phyloP scores from a whole-genome alignment of 2,888 invertebrate species.

The Eristalis pertinax region DNA sequence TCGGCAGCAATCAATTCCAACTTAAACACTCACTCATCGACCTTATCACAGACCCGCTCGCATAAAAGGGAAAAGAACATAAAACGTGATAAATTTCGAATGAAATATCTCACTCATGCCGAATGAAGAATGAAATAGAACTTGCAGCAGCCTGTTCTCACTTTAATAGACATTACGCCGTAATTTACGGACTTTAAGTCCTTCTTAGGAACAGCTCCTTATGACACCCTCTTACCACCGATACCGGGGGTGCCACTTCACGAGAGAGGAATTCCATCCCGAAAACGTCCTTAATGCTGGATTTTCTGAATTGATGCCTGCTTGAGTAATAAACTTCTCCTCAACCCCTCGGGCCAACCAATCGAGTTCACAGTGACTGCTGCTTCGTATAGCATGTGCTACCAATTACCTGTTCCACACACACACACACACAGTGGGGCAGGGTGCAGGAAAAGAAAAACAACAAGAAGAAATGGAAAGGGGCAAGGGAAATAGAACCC shows the following conservation, averaged over 20 bases:
- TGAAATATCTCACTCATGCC: slow-evolving; percentile 43
- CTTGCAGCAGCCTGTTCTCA: slow-evolving; percentile 61
- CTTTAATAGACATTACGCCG: slow-evolving; percentile 60
- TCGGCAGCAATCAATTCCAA: not conserved
- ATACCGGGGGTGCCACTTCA: not conserved
- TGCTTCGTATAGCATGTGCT: slow-evolving; percentile 65
- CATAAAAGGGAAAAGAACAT: slow-evolving; percentile 48
- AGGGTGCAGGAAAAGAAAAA: not conserved
- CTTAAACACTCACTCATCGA: not conserved
- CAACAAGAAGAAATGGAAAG: not conserved
- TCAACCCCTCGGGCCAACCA: not conserved
- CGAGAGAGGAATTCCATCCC: not conserved
- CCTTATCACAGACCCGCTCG: slow-evolving; percentile 29
- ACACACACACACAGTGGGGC: not conserved
- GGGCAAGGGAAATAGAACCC: slow-evolving; percentile 8
- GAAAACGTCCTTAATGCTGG: slow-evolving; percentile 12
- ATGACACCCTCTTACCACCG: slow-evolving; percentile 8
- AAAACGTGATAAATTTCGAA: slow-evolving; percentile 63
- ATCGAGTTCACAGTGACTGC: not conserved
- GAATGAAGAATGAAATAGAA: slow-evolving; percentile 17
- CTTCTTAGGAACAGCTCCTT: slow-evolving; percentile 37
- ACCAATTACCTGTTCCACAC: slow-evolving; percentile 64
- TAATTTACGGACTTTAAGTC: slow-evolving; percentile 65
- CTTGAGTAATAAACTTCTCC: slow-evolving; percentile 56
- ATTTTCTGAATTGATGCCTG: slow-evolving; percentile 60